These are phyloP conservation scores for Uria lomvia DNA, from an alignment of 2,113 vertebrate species.

Conservation along the genomic window DNA sequence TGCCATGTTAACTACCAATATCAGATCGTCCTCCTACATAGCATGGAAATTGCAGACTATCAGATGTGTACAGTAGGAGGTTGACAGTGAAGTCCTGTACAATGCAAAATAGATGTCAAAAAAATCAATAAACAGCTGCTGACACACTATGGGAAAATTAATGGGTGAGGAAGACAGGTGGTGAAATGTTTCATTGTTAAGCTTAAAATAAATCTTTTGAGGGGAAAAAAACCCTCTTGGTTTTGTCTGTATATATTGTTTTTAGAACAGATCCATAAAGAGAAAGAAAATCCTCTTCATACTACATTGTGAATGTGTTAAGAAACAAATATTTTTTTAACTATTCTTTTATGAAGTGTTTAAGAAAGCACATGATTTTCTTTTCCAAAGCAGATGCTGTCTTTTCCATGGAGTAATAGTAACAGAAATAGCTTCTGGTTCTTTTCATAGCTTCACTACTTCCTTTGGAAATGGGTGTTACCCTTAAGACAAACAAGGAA, in stretches of 20 bases:
- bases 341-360: background rate
- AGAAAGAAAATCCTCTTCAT: background rate
- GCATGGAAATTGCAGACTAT: background rate
- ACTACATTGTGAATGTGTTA: background rate
- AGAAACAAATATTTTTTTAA: background rate
- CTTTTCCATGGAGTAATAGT: background rate
- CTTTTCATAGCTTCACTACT: background rate
- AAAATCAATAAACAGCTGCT: constrained; percentile 39
- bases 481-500: background rate
- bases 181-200: constrained; percentile 28
- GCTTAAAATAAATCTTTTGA: constrained; percentile 13
- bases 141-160: constrained; percentile 31
- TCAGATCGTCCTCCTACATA: background rate
- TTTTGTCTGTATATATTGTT: background rate
- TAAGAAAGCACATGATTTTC: background rate
- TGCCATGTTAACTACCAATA: background rate
- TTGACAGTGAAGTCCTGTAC: background rate
- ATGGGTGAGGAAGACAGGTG: background rate
- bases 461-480: background rate
- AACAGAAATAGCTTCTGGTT: background rate
- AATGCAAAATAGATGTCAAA: constrained; percentile 4
- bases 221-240: background rate
- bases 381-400: background rate
- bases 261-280: constrained; percentile 9
- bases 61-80: background rate